A percentile compares a stretch with the other conserved stretches of the same genome.
Evolutionary conservation across 2,113 vertebrate genomes (phyloP).

Genomic region (Myotis lucifugus): DNA sequence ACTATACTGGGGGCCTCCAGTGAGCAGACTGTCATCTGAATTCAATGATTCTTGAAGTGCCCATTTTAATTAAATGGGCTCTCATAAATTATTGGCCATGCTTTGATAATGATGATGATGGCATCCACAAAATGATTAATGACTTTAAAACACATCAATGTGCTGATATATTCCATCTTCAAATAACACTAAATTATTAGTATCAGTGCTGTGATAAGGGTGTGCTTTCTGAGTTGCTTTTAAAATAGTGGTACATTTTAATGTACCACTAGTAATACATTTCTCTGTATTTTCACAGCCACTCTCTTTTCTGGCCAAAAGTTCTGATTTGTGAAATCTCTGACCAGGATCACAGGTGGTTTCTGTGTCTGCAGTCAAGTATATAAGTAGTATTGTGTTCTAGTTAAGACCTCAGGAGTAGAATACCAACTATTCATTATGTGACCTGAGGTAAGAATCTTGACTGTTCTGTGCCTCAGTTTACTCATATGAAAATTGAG

Average conservation of each 20-base stretch:
- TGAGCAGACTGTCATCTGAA: not conserved
- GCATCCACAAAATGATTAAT: constrained; percentile 1
- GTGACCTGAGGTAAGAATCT: not conserved
- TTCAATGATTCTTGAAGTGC: constrained; percentile 11
- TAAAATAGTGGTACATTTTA: not conserved
- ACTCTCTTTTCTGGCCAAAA: not conserved
- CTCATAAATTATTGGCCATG: not conserved
- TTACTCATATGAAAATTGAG: not conserved
- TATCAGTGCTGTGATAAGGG: not conserved
- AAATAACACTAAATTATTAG: not conserved
- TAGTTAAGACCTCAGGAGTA: not conserved
- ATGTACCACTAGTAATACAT: not conserved
- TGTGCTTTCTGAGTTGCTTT: constrained; percentile 12
- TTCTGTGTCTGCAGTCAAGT: not conserved
- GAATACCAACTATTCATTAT: not conserved
- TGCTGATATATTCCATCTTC: not conserved
- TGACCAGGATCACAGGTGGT: not conserved
- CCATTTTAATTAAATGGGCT: constrained; percentile 34
- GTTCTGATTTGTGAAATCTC: constrained; percentile 8
- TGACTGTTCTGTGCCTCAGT: not conserved
- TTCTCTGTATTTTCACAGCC: not conserved
- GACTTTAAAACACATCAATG: not conserved
- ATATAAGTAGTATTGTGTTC: not conserved
- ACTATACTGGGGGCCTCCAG: not conserved
- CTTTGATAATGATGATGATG: not conserved